Evolutionary conservation across 2,888 invertebrate genomes (phyloP), one percentile per base, ranked within the genome.

Genomic region (Nudaria mundana): DNA sequence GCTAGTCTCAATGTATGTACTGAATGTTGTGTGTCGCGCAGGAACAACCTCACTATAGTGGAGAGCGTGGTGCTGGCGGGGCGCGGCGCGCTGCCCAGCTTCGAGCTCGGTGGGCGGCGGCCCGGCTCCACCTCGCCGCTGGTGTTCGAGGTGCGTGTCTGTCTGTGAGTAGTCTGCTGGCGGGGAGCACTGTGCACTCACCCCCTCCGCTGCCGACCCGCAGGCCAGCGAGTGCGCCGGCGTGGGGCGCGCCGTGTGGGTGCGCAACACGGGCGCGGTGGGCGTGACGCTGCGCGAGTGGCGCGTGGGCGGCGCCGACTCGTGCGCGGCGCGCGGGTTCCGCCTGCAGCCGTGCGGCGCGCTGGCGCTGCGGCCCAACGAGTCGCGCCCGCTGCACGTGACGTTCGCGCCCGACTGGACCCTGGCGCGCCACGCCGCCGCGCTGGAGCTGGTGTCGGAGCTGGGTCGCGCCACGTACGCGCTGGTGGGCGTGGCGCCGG

Each of bases 11-110:
- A n/a, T n/a, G n/a, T n/a, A n/a, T n/a, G n/a, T n/a, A n/a, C n/a
- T n/a, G n/a, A n/a, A n/a, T n/a, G n/a, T n/a, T n/a, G n/a, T n/a
- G n/a, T n/a, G n/a, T n/a, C n/a, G n/a, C 43, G 23, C 76, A 94
- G 98, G 61, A 99, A 98, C 78, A 99, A 99, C 79, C 86, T 99
- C 66, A 99, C 98, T 0, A 92, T 97, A 23, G 78, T 98, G 66
- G 98, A 99, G 80, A 93, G 94, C 2, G 90, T 98, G 15, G 92
- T 94, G 67, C 80, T 99, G 46, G 92, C 92, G 40, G 98, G 97
- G 0, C 93, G 94, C 67, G 97, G 98, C 10, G 97, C 95, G 1
- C 85, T 92, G 55, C 97, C 98, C 2, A 93, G 95, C 73, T 94
- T 99, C 76, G 94, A 95, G 66, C 94, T 98, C 63, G 97, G 94